phyloP scores from a whole-genome alignment of 2,797 vertebrate species.

The Rhyacichthys aspro region DNA sequence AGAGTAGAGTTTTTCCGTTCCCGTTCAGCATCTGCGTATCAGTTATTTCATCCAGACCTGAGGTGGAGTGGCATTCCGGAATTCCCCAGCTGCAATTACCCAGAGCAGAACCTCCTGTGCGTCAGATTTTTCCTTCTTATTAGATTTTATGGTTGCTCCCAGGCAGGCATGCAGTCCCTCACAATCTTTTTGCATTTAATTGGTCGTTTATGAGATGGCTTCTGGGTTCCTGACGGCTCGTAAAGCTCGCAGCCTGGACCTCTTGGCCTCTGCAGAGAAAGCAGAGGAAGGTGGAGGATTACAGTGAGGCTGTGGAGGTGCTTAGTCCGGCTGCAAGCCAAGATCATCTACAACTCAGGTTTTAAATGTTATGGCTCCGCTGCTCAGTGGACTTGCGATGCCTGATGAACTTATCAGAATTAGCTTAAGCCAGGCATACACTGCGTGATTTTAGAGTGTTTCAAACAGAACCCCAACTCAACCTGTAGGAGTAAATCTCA shows the following conservation, averaged over 20 bases:
- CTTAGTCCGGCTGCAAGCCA: too few species aligned
- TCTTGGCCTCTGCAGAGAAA: slow-evolving; percentile 26
- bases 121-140: slow-evolving; percentile 33
- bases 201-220: slow-evolving; percentile 67
- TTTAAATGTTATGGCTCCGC: too few species aligned
- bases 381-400: too few species aligned
- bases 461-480: too few species aligned
- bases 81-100: slow-evolving; percentile 56
- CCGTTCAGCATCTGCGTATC: neutral
- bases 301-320: neutral
- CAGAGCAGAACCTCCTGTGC: slow-evolving; percentile 41
- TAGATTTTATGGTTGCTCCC: slow-evolving; percentile 63
- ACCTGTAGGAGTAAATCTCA: too few species aligned
- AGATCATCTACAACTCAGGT: too few species aligned
- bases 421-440: too few species aligned
- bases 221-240: slow-evolving; percentile 59
- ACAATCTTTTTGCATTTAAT: slow-evolving; percentile 66
- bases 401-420: too few species aligned
- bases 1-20: neutral
- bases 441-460: too few species aligned
- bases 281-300: slow-evolving; percentile 11
- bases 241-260: slow-evolving; percentile 59
- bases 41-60: neutral
- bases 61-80: slow-evolving; percentile 15
- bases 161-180: slow-evolving; percentile 67